A percentile compares a stretch with the other conserved stretches of the same genome.
Evolutionary conservation across 2,888 invertebrate genomes (phyloP).

Genomic region (Cataglyphis altisquamis): DNA sequence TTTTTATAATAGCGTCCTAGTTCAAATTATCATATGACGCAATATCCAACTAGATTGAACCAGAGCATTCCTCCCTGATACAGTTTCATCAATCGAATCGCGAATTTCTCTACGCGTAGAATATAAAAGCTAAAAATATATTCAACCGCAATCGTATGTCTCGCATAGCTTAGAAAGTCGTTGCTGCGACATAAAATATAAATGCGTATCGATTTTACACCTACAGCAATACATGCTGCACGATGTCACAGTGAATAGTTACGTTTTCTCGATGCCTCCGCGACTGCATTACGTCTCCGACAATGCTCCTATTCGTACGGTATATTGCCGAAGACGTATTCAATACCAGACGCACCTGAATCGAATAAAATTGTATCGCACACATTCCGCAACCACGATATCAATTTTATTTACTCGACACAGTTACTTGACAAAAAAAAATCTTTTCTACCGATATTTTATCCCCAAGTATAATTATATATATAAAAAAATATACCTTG

Average conservation of each 20-base stretch:
- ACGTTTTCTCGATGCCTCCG: constrained; percentile 26
- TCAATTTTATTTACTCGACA: constrained; percentile 20
- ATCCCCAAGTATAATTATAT: neutral
- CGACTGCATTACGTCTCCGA: constrained; percentile 34
- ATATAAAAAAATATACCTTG: neutral
- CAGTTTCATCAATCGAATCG: neutral
- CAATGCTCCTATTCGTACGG: constrained; percentile 40
- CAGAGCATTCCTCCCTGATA: neutral
- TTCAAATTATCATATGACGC: neutral
- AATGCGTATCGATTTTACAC: constrained; percentile 69
- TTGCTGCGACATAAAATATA: constrained; percentile 54
- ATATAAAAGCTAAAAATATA: constrained; percentile 19
- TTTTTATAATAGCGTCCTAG: neutral
- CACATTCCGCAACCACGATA: neutral
- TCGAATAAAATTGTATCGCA: constrained; percentile 18
- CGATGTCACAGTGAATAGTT: constrained; percentile 47
- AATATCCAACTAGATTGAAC: neutral
- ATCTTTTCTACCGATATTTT: neutral
- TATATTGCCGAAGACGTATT: constrained; percentile 39
- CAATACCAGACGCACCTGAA: constrained; percentile 31
- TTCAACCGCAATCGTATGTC: constrained; percentile 35
- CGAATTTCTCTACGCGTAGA: constrained; percentile 21
- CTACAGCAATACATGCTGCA: constrained; percentile 53
- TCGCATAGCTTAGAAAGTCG: constrained; percentile 48
- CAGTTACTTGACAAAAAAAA: neutral